These are phyloP conservation scores for Notolepis coatsorum DNA, from an alignment of 2,797 vertebrate genomes.

Conservation along the genomic window DNA sequence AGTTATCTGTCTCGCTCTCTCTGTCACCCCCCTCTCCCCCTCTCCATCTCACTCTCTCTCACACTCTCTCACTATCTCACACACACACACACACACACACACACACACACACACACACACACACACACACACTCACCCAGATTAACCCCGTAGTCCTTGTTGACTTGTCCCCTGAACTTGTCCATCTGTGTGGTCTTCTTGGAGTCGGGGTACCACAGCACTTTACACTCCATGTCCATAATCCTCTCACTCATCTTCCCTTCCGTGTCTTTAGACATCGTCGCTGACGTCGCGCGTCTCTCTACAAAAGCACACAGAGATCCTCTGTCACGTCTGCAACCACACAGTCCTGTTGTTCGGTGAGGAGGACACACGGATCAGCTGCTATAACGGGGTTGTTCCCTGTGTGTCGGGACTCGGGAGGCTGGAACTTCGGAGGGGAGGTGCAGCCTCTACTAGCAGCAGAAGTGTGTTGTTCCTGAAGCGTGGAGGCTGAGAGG, in stretches of 20 bases:
- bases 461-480: slow-evolving; percentile 23
- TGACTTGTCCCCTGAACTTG: slow-evolving; percentile 87
- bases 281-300: slow-evolving; percentile 24
- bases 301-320: not conserved
- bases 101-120: too few species aligned
- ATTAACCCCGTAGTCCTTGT: slow-evolving; percentile 84
- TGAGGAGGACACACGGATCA: not conserved
- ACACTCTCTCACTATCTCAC: too few species aligned
- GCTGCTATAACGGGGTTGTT: not conserved
- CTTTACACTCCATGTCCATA: slow-evolving; percentile 90
- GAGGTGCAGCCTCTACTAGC: not conserved
- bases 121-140: slow-evolving; percentile 94
- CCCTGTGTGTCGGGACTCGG: not conserved
- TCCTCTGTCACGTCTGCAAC: not conserved
- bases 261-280: slow-evolving; percentile 84
- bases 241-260: slow-evolving; percentile 85
- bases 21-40: not conserved
- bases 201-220: slow-evolving; percentile 95
- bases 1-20: too few species aligned
- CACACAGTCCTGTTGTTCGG: not conserved
- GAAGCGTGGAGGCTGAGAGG: slow-evolving; percentile 32
- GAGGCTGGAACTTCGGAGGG: not conserved
- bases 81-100: too few species aligned
- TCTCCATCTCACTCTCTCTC: not conserved
- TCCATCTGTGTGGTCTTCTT: slow-evolving; percentile 94